These are phyloP conservation scores for Tonatia bakeri DNA, from an alignment of 2,113 vertebrate genomes.

Conservation along the genomic window DNA sequence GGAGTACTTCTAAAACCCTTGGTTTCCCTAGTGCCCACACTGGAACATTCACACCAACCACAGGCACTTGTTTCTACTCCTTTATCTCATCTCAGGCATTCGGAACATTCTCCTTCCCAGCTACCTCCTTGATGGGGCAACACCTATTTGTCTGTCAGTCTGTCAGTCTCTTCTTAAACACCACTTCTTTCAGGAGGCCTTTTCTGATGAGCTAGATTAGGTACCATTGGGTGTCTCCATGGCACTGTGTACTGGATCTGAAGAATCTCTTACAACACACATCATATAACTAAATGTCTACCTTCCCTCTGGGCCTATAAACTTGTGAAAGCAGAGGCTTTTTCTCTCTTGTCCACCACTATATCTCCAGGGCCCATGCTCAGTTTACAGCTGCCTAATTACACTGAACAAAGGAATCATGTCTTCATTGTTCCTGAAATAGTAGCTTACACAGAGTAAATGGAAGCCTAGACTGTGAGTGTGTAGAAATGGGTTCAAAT, in stretches of 20 bases:
- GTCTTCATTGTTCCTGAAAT: background rate
- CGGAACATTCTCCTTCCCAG: no score
- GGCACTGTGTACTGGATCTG: background rate
- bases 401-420: background rate
- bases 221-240: background rate
- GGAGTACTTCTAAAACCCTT: background rate
- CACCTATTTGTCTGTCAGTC: background rate
- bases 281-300: background rate
- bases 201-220: background rate
- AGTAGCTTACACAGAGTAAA: background rate
- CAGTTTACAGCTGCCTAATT: background rate
- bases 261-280: background rate
- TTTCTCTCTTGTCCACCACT: background rate
- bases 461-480: background rate
- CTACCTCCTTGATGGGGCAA: background rate
- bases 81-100: background rate
- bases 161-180: background rate
- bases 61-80: background rate
- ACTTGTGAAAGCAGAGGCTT: background rate
- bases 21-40: background rate
- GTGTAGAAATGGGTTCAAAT: background rate
- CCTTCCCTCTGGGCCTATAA: background rate
- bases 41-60: background rate
- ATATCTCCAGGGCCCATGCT: background rate
- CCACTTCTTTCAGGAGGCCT: background rate